A percentile compares a stretch with the other conserved stretches of the same genome.
phyloP scores from a whole-genome alignment of 2,888 invertebrate species.

The Adelognathus sp. region DNA sequence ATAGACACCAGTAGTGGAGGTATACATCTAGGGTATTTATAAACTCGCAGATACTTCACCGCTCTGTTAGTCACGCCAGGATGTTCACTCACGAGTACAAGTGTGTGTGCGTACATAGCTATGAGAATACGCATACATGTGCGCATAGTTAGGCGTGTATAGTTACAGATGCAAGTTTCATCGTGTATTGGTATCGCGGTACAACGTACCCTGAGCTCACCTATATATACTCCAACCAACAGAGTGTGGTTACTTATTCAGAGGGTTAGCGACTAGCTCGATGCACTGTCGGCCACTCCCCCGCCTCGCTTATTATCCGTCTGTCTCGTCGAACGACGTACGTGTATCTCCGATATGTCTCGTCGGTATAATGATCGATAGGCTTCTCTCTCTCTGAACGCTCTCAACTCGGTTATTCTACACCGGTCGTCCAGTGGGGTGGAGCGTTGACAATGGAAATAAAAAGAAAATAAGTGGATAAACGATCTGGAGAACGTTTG shows the following conservation, averaged over 20 bases:
- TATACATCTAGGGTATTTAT: constrained; percentile 49
- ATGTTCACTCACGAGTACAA: background rate
- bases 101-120: background rate
- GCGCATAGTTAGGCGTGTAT: background rate
- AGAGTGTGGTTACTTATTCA: constrained; percentile 48
- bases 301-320: constrained; percentile 54
- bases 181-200: constrained; percentile 16
- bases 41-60: constrained; percentile 51
- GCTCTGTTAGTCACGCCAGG: constrained; percentile 43
- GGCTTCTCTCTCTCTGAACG: background rate
- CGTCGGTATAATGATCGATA: constrained; percentile 52
- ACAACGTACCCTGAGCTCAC: constrained; percentile 6
- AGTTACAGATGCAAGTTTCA: background rate
- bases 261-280: constrained; percentile 29
- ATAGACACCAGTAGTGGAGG: background rate
- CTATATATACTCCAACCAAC: constrained; percentile 19
- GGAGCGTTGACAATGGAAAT: constrained; percentile 32
- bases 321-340: constrained; percentile 48
- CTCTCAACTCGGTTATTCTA: background rate
- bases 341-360: constrained; percentile 52
- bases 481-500: constrained; percentile 23
- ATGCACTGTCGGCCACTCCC: constrained; percentile 29
- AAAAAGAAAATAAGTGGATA: constrained; percentile 51
- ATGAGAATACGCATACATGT: background rate
- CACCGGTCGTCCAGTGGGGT: background rate